Base-by-base conservation (phyloP, 1,140 invertebrate species). In the Battus philenor region DNA sequence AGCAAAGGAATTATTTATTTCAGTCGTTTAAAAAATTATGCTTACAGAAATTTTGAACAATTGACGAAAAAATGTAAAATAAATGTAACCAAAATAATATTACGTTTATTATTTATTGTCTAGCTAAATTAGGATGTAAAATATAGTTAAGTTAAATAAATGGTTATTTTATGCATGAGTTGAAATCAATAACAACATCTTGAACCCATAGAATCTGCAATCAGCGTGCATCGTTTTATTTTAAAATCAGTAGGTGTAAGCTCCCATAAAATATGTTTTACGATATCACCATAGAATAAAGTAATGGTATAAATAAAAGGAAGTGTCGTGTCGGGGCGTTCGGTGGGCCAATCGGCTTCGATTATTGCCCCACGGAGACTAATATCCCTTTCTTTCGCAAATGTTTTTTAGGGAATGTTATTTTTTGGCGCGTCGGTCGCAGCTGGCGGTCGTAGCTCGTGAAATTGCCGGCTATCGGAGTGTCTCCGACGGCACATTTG, bases 321-420 rank as follows among this genome's bases (percentile, higher is more conserved):
- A 59, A 68, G 63, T 74, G 74, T 78, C 68, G 61, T 68, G 66
- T 72, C 47, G 62, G 64, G 50, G 44, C 62, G 65, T 65, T 72
- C 66, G 67, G 68, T 67, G 62, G 56, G 67, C 66, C 74, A 62
- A 80, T 82, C 71, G 74, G 65, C 67, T 75, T 76, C 76, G 72
- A 82, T 82, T 74, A 82, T 77, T 47, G 76, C 52, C 78, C 78
- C 59, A 20, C 62, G 65, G 78, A 82, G 78, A 82, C 69, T 81
- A 83, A 83, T 83, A 83, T 74, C 59, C 75, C 56, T 77, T 79
- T 71, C 72, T 80, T 77, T 72, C 60, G 60, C 58, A 72, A 83
- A 78, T 75, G 76, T 79, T 79, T 83, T 66, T 80, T 64, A 60
- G 75, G 75, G 55, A 66, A 77, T 77, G 69, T 83, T 75, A 82